These are phyloP conservation scores for Euzetes globulus DNA, from an alignment of 2,888 invertebrate species.

Conservation along the genomic window DNA sequence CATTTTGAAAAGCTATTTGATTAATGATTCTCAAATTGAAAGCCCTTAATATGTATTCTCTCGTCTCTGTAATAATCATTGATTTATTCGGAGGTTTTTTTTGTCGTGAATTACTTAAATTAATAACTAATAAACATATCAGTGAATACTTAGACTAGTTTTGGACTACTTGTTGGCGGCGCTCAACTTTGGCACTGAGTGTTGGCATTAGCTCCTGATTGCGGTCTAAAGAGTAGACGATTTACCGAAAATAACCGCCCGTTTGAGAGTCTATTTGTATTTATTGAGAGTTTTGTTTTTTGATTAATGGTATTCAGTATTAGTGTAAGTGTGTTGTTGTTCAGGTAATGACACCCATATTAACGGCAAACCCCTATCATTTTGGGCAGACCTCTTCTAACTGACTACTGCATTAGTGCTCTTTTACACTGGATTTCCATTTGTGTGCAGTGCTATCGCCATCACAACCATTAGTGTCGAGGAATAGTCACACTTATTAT, in stretches of 20 bases:
- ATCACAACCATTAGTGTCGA: neutral
- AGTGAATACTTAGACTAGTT: neutral
- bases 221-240: neutral
- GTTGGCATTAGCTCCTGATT: neutral
- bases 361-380: constrained; percentile 25
- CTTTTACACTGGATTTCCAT: constrained; percentile 17
- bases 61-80: neutral
- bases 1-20: neutral
- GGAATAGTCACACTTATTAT: neutral
- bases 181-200: neutral
- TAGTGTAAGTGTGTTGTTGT: neutral
- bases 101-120: neutral
- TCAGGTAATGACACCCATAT: constrained; percentile 24
- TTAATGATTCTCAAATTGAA: constrained; percentile 1
- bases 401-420: neutral
- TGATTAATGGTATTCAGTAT: constrained; percentile 21
- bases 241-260: neutral
- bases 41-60: neutral
- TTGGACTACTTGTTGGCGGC: constrained; percentile 19
- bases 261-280: neutral
- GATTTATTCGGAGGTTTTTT: neutral
- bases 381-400: neutral
- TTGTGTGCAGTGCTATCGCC: constrained; percentile 7
- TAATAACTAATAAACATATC: neutral
- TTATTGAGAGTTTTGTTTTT: constrained; percentile 3